These are phyloP conservation scores for Cherax destructor DNA, from an alignment of 1,140 invertebrate species.

Conservation along the genomic window DNA sequence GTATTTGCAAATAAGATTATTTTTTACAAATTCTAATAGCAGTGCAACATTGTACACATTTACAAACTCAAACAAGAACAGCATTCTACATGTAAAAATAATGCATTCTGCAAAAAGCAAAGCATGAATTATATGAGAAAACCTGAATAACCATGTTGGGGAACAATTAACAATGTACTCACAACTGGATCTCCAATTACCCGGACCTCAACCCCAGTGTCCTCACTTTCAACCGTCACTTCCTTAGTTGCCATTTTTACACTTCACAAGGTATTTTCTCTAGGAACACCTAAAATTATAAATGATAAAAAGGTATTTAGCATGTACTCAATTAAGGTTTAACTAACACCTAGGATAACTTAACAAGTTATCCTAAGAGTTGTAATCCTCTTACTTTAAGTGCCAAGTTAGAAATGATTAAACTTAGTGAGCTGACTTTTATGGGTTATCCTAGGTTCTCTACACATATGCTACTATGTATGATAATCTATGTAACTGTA, in stretches of 20 bases:
- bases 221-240: conserved; percentile 17
- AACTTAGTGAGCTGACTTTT: too few species aligned
- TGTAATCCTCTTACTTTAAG: not conserved
- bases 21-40: too few species aligned
- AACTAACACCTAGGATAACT: not conserved
- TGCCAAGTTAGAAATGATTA: not conserved
- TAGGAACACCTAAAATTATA: not conserved
- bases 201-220: conserved; percentile 64
- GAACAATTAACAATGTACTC: conserved; percentile 8
- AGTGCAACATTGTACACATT: not conserved
- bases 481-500: too few species aligned
- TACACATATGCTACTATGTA: too few species aligned
- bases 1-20: too few species aligned
- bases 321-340: not conserved
- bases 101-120: not conserved
- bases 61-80: not conserved
- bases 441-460: too few species aligned
- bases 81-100: too few species aligned
- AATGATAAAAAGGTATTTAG: not conserved
- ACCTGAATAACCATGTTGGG: too few species aligned
- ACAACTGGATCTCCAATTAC: conserved; percentile 66
- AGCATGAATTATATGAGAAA: not conserved
- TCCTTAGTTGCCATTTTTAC: conserved; percentile 50
- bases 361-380: not conserved
- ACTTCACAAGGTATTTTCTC: not conserved